phyloP scores from a whole-genome alignment of 1,140 invertebrate species.

The Hesperophylax magnus region DNA sequence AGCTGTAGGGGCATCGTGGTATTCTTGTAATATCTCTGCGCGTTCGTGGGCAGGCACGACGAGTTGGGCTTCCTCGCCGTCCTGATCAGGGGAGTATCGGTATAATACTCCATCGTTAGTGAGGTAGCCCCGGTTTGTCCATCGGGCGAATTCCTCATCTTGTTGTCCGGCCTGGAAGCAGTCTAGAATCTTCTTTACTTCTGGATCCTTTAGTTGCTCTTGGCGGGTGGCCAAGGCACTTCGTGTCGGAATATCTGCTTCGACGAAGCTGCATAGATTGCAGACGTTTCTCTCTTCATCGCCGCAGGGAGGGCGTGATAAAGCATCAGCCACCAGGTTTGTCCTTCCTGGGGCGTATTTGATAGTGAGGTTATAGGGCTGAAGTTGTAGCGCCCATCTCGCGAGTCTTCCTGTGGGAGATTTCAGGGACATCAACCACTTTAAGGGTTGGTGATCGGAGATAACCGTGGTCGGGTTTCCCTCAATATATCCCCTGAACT shows the following conservation, averaged over 20 bases:
- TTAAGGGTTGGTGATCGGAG: slow-evolving; percentile 68
- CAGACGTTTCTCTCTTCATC: background rate
- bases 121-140: background rate
- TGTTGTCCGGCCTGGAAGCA: background rate
- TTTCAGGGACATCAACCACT: slow-evolving; percentile 67
- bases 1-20: slow-evolving; percentile 56
- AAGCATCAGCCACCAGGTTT: slow-evolving; percentile 60
- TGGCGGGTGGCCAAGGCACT: background rate
- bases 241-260: background rate
- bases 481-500: slow-evolving; percentile 65
- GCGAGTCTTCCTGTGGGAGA: slow-evolving; percentile 63
- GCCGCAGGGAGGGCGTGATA: slow-evolving; percentile 56
- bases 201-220: background rate
- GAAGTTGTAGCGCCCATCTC: slow-evolving; percentile 66
- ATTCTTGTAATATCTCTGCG: slow-evolving; percentile 50
- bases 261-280: background rate
- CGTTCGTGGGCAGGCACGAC: slow-evolving; percentile 16
- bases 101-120: background rate
- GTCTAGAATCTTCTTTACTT: background rate
- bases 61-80: background rate
- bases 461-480: slow-evolving; percentile 47
- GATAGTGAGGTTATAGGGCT: slow-evolving; percentile 62
- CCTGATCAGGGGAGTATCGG: background rate
- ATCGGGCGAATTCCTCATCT: background rate
- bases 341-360: slow-evolving; percentile 58